Evolutionary conservation across 92 coral and sea anemone species (phyloP).

Genomic region (Bergia sp.): DNA sequence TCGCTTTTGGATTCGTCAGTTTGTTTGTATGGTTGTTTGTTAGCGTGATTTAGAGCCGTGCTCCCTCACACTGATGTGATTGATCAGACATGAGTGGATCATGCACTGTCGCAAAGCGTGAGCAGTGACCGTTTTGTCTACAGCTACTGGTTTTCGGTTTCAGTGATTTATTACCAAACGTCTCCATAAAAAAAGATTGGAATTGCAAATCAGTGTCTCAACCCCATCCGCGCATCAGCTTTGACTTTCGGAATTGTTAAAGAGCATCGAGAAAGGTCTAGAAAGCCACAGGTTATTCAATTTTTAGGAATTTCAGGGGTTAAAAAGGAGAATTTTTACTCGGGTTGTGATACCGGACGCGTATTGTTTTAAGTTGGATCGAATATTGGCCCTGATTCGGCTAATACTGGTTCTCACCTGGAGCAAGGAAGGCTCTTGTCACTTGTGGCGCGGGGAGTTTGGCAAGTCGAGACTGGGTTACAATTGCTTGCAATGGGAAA

Average conservation of each 20-base stretch:
- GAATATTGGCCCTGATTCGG: constrained; percentile 19
- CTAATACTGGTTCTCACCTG: constrained; percentile 14
- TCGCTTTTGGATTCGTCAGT: background rate
- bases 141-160: constrained; percentile 33
- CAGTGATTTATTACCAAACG: background rate
- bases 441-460: background rate
- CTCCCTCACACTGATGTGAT: background rate
- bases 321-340: background rate
- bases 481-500: constrained; percentile 31
- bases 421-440: background rate
- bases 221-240: background rate
- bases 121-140: constrained; percentile 15
- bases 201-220: background rate
- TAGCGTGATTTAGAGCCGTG: background rate
- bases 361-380: background rate
- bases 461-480: background rate
- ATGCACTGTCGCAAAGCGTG: background rate
- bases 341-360: constrained; percentile 9
- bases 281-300: background rate
- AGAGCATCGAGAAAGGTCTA: background rate
- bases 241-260: background rate
- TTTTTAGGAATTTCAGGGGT: background rate
- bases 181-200: background rate
- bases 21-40: background rate
- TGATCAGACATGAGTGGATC: background rate